These are phyloP conservation scores for Caenorhabditis panamensis DNA, from an alignment of 2,888 invertebrate species.

Conservation along the genomic window DNA sequence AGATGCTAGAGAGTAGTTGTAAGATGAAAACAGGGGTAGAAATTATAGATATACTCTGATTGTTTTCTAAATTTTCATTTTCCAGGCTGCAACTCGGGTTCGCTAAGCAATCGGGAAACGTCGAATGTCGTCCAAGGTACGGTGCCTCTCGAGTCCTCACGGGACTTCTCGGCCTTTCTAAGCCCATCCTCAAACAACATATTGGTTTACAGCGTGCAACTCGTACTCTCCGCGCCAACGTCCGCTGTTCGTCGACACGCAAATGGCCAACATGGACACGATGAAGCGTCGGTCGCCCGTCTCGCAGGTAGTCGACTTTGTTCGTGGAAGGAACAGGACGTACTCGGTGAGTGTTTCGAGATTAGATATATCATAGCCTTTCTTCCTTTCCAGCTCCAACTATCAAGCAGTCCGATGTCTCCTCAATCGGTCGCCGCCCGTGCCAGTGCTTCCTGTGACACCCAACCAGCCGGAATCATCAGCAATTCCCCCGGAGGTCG, in stretches of 20 bases:
- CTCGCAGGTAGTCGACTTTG: slow-evolving; percentile 69
- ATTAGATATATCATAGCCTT: no score
- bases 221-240: slow-evolving; percentile 64
- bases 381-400: slow-evolving; percentile 50
- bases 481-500: slow-evolving; percentile 36
- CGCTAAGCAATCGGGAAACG: not conserved
- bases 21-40: no score
- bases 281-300: slow-evolving; percentile 67
- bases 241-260: slow-evolving; percentile 74
- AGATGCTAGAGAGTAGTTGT: no score
- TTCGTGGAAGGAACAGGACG: slow-evolving; percentile 66
- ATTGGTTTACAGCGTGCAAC: slow-evolving; percentile 32
- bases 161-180: no score
- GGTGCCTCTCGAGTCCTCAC: not conserved
- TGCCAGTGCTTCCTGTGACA: slow-evolving; percentile 52
- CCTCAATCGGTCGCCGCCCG: slow-evolving; percentile 54
- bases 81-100: slow-evolving; percentile 37
- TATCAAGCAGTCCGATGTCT: slow-evolving; percentile 54
- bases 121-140: slow-evolving; percentile 12
- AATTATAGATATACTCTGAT: no score
- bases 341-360: slow-evolving; percentile 69
- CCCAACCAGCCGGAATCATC: slow-evolving; percentile 24
- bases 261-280: slow-evolving; percentile 67
- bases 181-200: slow-evolving; percentile 10
- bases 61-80: no score